Evolutionary conservation across 2,888 invertebrate genomes (phyloP).

Genomic region (Thymelicus sylvestris): DNA sequence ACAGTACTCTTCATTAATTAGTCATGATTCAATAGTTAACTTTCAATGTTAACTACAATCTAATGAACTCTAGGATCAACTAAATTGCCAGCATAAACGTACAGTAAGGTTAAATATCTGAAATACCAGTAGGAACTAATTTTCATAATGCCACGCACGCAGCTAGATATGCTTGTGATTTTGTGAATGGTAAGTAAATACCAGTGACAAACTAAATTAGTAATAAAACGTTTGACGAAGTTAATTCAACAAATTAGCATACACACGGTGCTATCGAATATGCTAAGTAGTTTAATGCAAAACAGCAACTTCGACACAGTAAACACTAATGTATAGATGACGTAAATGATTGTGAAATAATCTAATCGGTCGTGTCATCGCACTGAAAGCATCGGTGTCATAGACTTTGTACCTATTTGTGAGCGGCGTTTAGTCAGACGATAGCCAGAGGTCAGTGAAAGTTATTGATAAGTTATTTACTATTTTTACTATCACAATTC

Average conservation of each 20-base stretch:
- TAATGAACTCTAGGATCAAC: too few relatives aligned
- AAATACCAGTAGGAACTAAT: too few relatives aligned
- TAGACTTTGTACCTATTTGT: constrained; percentile 39
- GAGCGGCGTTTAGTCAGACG: constrained; percentile 12
- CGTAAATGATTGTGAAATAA: constrained; percentile 35
- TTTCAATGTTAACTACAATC: not conserved
- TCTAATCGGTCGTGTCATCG: constrained; percentile 38
- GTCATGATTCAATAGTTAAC: not conserved
- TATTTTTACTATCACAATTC: not conserved
- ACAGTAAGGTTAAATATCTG: too few relatives aligned
- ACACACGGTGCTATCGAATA: constrained; percentile 8
- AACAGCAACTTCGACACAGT: constrained; percentile 16
- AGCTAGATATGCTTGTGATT: not conserved
- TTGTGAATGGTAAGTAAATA: not conserved
- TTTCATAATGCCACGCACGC: not conserved
- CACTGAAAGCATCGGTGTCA: constrained; percentile 25
- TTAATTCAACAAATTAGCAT: constrained; percentile 14
- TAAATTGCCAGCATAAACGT: too few relatives aligned
- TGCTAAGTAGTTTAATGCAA: constrained; percentile 10
- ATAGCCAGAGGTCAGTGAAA: constrained; percentile 27
- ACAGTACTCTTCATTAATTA: too few relatives aligned
- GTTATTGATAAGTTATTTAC: constrained; percentile 17
- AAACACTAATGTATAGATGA: constrained; percentile 10
- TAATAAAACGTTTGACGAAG: constrained; percentile 4
- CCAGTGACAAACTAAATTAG: constrained; percentile 8